phyloP scores from a whole-genome alignment of 35 echinoderm and acorn worm genomes.

The Apostichopus parvimensis region DNA sequence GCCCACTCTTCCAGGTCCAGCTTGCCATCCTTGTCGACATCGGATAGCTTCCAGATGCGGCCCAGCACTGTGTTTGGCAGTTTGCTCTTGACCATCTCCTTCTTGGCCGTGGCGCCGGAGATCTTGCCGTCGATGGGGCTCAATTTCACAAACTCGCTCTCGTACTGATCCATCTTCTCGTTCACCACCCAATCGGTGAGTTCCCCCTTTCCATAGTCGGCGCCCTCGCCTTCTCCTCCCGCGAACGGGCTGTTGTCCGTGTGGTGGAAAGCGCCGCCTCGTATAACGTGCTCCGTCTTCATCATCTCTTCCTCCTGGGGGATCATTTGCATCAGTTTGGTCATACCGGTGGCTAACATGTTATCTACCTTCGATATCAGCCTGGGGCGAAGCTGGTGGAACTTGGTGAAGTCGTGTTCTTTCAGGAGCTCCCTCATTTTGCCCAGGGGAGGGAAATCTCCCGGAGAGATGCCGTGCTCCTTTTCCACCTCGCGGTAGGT shows the following conservation, averaged over 20 bases:
- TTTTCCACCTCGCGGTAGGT: conserved; percentile 81
- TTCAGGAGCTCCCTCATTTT: conserved; percentile 83
- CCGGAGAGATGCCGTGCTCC: conserved; percentile 82
- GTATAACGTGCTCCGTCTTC: conserved; percentile 53
- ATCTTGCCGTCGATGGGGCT: conserved; percentile 72
- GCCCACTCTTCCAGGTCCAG: conserved; percentile 88
- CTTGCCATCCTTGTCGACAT: conserved; percentile 88
- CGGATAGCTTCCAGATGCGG: conserved; percentile 90
- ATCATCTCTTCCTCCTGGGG: conserved; percentile 73
- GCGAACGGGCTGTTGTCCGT: conserved; percentile 76
- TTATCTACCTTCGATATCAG: conserved; percentile 89
- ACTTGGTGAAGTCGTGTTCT: conserved; percentile 93
- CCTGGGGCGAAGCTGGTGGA: conserved; percentile 84
- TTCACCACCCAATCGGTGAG: conserved; percentile 68
- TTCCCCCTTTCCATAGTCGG: conserved; percentile 88
- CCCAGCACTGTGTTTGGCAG: conserved; percentile 89
- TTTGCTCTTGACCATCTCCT: conserved; percentile 88
- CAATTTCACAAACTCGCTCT: conserved; percentile 54
- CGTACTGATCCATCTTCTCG: conserved; percentile 71
- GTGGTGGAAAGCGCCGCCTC: conserved; percentile 79
- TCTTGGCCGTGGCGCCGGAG: conserved; percentile 83
- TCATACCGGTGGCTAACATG: conserved; percentile 84
- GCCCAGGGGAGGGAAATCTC: conserved; percentile 90
- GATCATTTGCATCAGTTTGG: conserved; percentile 93
- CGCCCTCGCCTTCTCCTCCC: conserved; percentile 79